These are phyloP conservation scores for Pteronura brasiliensis DNA, from an alignment of 2,113 vertebrate species.

Conservation along the genomic window DNA sequence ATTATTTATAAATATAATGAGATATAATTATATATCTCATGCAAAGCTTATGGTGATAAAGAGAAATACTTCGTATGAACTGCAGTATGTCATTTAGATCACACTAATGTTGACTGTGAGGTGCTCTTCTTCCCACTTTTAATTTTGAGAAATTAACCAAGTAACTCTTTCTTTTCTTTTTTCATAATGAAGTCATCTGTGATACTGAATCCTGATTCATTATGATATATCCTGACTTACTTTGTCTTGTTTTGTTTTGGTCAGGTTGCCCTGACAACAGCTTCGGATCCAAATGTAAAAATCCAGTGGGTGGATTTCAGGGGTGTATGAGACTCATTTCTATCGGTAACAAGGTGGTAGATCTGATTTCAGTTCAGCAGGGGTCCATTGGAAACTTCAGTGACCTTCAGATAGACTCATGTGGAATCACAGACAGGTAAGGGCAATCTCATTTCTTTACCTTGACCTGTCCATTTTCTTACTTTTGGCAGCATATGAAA, in stretches of 20 bases:
- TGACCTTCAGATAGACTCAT: conserved; percentile 93
- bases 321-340: conserved; percentile 93
- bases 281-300: conserved; percentile 84
- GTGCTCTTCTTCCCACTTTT: not conserved
- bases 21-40: not conserved
- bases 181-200: not conserved
- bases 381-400: conserved; percentile 92
- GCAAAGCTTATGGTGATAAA: not conserved
- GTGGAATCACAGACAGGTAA: conserved; percentile 95
- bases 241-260: conserved; percentile 59
- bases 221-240: not conserved
- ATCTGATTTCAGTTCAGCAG: conserved; percentile 92
- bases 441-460: conserved; percentile 1
- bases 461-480: not conserved
- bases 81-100: conserved; percentile 31
- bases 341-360: conserved; percentile 82
- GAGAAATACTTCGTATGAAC: conserved; percentile 1
- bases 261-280: conserved; percentile 89
- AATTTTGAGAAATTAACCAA: not conserved
- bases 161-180: not conserved
- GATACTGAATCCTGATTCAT: not conserved
- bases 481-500: not conserved
- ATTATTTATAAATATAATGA: no score
- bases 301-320: conserved; percentile 88
- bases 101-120: not conserved